These are phyloP conservation scores for Lethrus apterus DNA, from an alignment of 1,140 invertebrate species.

Conservation along the genomic window DNA sequence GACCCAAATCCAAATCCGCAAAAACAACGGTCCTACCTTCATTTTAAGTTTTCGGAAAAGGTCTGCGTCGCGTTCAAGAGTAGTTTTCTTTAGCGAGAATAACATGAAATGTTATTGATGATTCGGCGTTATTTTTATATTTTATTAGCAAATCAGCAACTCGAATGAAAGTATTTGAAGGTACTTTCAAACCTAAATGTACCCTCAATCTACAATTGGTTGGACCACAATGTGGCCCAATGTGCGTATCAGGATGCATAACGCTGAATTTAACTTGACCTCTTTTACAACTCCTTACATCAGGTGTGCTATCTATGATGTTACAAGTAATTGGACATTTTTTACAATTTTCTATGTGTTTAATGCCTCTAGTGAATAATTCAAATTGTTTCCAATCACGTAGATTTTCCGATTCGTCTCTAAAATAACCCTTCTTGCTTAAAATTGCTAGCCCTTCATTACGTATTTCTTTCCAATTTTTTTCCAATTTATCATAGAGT, in stretches of 20 bases:
- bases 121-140: too few species aligned
- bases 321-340: constrained; percentile 66
- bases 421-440: constrained; percentile 50
- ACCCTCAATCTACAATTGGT: constrained; percentile 79
- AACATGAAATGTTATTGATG: too few species aligned
- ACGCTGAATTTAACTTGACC: constrained; percentile 84
- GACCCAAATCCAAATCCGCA: too few species aligned
- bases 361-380: constrained; percentile 59
- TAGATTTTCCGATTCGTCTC: constrained; percentile 68
- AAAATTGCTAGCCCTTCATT: constrained; percentile 64
- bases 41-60: too few species aligned
- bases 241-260: constrained; percentile 71
- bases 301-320: constrained; percentile 58
- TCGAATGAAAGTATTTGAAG: constrained; percentile 56
- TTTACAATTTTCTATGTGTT: constrained; percentile 49
- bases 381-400: constrained; percentile 79
- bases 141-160: too few species aligned
- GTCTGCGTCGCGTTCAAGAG: too few species aligned
- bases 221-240: constrained; percentile 83
- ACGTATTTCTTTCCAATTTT: constrained; percentile 68
- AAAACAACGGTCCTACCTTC: too few species aligned
- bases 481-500: constrained; percentile 53
- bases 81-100: too few species aligned
- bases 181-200: constrained; percentile 75
- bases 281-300: constrained; percentile 60